Percentiles rank a stretch among this genome's conserved stretches.
Evolutionary conservation across 2,113 vertebrate genomes (phyloP).

Genomic region (Sinocyclocheilus maitianheensis): DNA sequence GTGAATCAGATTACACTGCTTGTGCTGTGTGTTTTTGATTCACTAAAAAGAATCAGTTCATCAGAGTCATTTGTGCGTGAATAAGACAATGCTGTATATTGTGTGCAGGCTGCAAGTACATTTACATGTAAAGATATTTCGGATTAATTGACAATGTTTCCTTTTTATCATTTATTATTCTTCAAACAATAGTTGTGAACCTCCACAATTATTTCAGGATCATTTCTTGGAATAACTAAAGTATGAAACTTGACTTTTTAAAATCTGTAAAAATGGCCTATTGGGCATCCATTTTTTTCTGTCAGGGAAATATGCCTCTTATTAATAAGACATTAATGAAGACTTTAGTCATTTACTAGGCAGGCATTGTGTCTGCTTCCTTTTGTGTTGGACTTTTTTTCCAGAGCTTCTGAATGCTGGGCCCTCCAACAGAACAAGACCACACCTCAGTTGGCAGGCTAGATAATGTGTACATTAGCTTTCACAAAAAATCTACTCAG

Average conservation of each 20-base stretch:
- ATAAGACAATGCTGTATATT: too few species aligned
- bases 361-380: constrained; percentile 43
- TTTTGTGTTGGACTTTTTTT: constrained; percentile 37
- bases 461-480: constrained; percentile 47
- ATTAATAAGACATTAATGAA: constrained; percentile 54
- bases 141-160: neutral
- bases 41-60: too few species aligned
- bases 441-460: constrained; percentile 39
- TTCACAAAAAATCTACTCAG: constrained; percentile 30
- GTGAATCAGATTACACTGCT: neutral
- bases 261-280: constrained; percentile 25
- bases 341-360: constrained; percentile 49
- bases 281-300: constrained; percentile 44
- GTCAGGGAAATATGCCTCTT: constrained; percentile 41
- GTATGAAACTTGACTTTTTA: constrained; percentile 24
- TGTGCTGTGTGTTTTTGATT: too few species aligned
- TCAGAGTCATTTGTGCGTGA: too few species aligned
- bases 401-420: constrained; percentile 33
- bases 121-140: neutral
- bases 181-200: neutral
- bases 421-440: constrained; percentile 23
- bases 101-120: neutral
- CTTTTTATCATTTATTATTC: neutral
- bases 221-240: constrained; percentile 9
- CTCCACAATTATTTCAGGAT: constrained; percentile 14